Conservation (phyloP, 2,113 vertebrate species). For the Psittacus erithacus region DNA sequence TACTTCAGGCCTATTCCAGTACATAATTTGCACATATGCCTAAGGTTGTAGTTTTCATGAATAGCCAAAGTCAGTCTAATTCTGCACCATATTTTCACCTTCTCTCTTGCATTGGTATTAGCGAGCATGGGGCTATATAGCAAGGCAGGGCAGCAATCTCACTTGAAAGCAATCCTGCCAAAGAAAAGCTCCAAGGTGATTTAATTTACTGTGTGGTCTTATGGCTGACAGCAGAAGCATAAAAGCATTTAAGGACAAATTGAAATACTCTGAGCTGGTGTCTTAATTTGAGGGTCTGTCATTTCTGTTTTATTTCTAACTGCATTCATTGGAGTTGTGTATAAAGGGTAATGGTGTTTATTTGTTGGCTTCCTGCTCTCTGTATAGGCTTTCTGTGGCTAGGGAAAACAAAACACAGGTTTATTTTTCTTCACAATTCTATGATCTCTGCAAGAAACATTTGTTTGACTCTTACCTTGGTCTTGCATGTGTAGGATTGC, state of each 20-base stretch:
- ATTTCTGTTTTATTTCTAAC: not conserved
- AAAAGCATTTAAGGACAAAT: not conserved
- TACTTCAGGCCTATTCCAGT: not conserved
- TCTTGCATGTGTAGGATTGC: not conserved
- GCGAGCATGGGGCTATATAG: fast-evolving
- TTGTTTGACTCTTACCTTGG: not conserved
- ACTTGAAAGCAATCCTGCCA: not conserved
- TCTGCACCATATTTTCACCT: not conserved
- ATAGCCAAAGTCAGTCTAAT: not conserved
- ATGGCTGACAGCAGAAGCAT: not conserved
- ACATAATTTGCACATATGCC: not conserved
- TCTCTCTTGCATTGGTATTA: not conserved
- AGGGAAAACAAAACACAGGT: not conserved
- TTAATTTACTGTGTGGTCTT: not conserved
- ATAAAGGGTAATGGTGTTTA: not conserved
- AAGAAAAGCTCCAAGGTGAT: not conserved
- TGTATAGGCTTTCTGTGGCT: not conserved
- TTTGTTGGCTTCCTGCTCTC: not conserved
- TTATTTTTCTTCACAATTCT: not conserved
- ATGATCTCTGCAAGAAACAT: not conserved
- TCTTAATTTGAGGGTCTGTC: not conserved
- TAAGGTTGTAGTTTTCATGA: not conserved
- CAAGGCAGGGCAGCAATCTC: not conserved
- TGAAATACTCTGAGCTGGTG: not conserved
- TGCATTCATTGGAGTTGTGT: fast-evolving